phyloP scores from a whole-genome alignment of 2,888 invertebrate species.

The Acheta domesticus region DNA sequence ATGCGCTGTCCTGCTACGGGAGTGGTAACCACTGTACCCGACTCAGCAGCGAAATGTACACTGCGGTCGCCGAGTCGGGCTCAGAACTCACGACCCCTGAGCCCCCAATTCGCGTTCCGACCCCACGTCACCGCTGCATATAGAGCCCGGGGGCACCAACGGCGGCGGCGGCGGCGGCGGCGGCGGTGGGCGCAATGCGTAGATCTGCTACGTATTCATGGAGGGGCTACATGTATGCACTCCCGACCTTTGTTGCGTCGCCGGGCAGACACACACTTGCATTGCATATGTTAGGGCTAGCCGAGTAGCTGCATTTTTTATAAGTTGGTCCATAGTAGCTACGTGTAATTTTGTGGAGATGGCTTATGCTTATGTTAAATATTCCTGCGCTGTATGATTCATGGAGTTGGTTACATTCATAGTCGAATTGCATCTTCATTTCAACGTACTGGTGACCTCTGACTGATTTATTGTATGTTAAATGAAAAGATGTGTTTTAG shows the following conservation, averaged over 20 bases:
- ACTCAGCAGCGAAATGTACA: too few relatives aligned
- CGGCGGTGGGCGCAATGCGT: background rate
- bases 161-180: background rate
- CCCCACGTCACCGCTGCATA: too few relatives aligned
- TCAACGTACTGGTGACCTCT: too few relatives aligned
- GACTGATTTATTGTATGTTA: too few relatives aligned
- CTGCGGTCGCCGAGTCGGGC: too few relatives aligned
- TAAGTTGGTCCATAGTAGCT: background rate
- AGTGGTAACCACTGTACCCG: too few relatives aligned
- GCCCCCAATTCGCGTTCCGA: too few relatives aligned
- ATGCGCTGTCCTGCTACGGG: too few relatives aligned
- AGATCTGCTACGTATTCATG: constrained; percentile 2
- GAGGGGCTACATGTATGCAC: background rate
- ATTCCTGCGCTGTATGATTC: background rate
- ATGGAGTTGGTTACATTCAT: background rate
- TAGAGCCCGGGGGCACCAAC: too few relatives aligned
- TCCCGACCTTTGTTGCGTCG: background rate
- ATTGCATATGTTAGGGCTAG: background rate
- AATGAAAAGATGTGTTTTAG: too few relatives aligned
- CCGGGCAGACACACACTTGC: background rate
- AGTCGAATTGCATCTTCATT: too few relatives aligned
- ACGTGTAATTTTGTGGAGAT: background rate
- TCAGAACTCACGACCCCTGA: too few relatives aligned
- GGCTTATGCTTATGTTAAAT: background rate
- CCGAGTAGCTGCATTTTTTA: background rate